Conservation (phyloP, 2,888 invertebrate genomes). For the Melanargia galathea region DNA sequence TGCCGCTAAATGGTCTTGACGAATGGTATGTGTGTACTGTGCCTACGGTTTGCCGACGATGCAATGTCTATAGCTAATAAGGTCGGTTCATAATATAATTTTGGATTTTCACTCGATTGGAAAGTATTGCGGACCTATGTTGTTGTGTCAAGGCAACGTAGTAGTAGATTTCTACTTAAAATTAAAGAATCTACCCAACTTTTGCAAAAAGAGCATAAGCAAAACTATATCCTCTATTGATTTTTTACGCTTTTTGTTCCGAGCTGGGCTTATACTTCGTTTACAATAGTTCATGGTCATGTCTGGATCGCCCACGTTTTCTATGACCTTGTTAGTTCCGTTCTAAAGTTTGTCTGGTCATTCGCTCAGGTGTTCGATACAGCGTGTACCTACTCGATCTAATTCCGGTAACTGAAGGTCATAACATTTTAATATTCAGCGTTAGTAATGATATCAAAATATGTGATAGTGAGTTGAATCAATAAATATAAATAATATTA, state of each 20-base stretch:
- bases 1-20: no score
- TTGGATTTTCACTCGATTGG: no score
- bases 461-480: not conserved
- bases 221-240: not conserved
- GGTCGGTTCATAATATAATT: no score
- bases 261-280: not conserved
- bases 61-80: no score
- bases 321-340: slow-evolving; percentile 4
- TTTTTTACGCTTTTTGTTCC: not conserved
- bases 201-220: not conserved
- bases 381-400: not conserved
- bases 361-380: not conserved
- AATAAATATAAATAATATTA: not conserved
- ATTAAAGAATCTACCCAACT: no score
- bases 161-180: no score
- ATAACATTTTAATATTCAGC: not conserved
- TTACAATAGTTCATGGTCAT: not conserved
- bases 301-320: slow-evolving; percentile 6
- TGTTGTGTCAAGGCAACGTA: no score
- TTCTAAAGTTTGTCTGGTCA: slow-evolving; percentile 1
- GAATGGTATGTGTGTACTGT: no score
- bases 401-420: not conserved
- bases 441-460: not conserved
- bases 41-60: no score
- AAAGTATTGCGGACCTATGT: no score